phyloP scores from a whole-genome alignment of 2,113 vertebrate species.

The Syrmaticus mikado region DNA sequence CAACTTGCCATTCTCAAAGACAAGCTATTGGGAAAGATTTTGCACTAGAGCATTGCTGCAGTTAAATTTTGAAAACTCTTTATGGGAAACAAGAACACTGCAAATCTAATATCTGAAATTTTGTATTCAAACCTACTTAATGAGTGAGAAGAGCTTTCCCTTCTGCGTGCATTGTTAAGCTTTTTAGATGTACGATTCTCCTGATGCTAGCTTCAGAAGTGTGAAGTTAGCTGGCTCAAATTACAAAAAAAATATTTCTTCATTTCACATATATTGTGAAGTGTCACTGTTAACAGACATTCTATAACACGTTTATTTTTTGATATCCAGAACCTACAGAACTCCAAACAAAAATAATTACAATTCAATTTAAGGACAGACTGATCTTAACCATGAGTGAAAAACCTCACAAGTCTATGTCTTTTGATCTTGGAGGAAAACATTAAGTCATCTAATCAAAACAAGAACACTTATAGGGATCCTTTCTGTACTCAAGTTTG shows the following conservation, averaged over 20 bases:
- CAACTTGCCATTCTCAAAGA: neutral
- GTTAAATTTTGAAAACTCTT: neutral
- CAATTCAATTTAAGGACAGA: neutral
- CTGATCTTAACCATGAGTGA: neutral
- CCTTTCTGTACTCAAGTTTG: neutral
- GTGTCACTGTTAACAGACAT: neutral
- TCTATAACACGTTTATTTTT: neutral
- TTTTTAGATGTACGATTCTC: neutral
- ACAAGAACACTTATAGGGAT: neutral
- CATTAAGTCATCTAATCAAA: neutral
- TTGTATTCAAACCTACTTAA: neutral
- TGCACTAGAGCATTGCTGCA: neutral
- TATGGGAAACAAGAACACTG: neutral
- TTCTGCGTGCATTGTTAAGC: neutral
- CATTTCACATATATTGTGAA: neutral
- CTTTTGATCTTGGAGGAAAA: neutral
- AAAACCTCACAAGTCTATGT: neutral
- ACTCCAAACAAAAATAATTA: neutral
- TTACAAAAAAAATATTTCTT: neutral
- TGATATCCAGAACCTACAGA: neutral
- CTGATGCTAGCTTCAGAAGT: slow-evolving; percentile 1
- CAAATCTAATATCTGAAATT: neutral
- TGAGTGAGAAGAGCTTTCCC: neutral
- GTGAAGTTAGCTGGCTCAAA: neutral
- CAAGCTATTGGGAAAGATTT: neutral